A percentile compares a stretch with the other conserved stretches of the same genome.
Evolutionary conservation across 2,797 vertebrate species (phyloP).

Genomic region (Phrynocephalus guinanensis): DNA sequence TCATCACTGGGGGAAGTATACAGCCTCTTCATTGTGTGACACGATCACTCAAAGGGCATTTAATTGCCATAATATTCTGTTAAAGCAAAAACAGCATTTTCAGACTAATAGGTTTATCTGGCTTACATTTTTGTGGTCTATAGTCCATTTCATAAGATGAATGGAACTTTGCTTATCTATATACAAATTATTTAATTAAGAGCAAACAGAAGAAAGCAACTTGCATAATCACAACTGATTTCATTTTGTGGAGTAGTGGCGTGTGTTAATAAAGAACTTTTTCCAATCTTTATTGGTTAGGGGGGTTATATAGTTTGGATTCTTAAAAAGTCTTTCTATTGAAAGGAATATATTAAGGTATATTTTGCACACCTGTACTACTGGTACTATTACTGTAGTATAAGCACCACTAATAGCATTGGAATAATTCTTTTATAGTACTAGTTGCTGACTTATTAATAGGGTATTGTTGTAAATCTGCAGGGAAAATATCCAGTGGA

Average conservation of each 20-base stretch:
- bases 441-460: neutral
- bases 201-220: neutral
- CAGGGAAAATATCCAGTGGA: neutral
- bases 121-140: too few species aligned
- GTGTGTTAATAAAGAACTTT: neutral
- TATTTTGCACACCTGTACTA: neutral
- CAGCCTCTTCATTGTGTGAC: too few species aligned
- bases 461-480: neutral
- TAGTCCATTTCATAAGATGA: too few species aligned
- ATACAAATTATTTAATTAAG: neutral
- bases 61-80: too few species aligned
- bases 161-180: neutral
- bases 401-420: neutral
- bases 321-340: neutral
- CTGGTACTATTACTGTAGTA: neutral
- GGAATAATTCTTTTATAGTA: too few species aligned
- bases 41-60: too few species aligned
- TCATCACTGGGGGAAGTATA: too few species aligned
- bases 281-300: neutral
- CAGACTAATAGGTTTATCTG: too few species aligned
- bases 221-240: neutral
- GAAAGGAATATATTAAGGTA: neutral
- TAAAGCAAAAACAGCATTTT: too few species aligned
- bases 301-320: neutral
- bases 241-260: neutral